Percentiles rank a stretch among this genome's conserved stretches.
Conservation (phyloP, 2,113 vertebrate genomes). For the Neolamprologus fasciatus region DNA sequence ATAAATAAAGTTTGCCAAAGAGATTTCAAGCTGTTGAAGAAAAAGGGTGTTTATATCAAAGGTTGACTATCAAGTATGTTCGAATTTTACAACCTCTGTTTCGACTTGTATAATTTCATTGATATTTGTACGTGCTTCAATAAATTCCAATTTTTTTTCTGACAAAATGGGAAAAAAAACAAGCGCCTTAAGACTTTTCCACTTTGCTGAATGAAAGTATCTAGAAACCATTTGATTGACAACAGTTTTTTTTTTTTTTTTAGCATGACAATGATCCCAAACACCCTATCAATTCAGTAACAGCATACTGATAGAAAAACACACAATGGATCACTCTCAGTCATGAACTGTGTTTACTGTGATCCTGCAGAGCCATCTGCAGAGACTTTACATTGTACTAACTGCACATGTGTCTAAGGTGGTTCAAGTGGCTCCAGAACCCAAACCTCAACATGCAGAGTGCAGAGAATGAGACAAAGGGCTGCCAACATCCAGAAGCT, state of each 20-base stretch:
- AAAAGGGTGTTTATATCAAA: background rate
- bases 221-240: background rate
- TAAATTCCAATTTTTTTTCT: background rate
- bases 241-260: background rate
- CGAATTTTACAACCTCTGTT: background rate
- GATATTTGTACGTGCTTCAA: background rate
- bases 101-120: background rate
- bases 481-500: background rate
- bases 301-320: background rate
- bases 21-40: background rate
- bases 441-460: background rate
- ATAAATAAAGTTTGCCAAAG: background rate
- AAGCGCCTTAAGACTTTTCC: background rate
- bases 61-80: background rate
- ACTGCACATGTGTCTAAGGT: background rate
- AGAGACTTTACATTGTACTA: background rate
- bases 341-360: background rate
- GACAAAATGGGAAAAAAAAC: background rate
- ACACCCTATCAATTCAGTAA: background rate
- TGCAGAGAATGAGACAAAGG: background rate
- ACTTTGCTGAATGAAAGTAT: background rate
- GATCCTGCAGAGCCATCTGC: background rate
- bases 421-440: background rate
- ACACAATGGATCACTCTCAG: background rate
- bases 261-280: background rate